phyloP scores from a whole-genome alignment of 1,140 invertebrate species.

The Hylaeus volcanicus region DNA sequence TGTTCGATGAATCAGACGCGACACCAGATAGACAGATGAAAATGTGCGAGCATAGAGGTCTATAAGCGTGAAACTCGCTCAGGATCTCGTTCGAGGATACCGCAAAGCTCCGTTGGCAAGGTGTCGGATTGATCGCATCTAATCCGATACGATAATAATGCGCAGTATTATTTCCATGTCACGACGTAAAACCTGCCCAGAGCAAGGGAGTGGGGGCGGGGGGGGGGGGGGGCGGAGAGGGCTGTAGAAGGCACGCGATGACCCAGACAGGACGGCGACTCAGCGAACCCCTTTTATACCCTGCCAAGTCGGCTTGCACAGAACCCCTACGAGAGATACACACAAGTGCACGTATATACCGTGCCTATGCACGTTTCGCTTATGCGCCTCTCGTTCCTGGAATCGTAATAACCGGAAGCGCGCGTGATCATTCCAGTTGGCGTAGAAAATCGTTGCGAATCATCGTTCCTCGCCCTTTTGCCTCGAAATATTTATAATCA shows the following conservation, averaged over 20 bases:
- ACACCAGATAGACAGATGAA: no score
- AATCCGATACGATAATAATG: slow-evolving; percentile 59
- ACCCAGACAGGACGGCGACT: slow-evolving; percentile 67
- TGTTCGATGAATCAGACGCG: no score
- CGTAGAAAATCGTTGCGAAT: slow-evolving; percentile 44
- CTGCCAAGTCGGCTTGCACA: slow-evolving; percentile 59
- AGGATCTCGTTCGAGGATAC: background rate
- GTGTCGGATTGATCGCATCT: slow-evolving; percentile 53
- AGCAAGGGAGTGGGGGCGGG: background rate
- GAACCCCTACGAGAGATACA: slow-evolving; percentile 44
- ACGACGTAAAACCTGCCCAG: slow-evolving; percentile 54
- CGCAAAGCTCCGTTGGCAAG: background rate
- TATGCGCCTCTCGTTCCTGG: slow-evolving; percentile 42
- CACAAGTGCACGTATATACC: slow-evolving; percentile 4
- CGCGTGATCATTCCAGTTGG: slow-evolving; percentile 18
- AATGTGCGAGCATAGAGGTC: no score
- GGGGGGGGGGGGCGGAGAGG: background rate
- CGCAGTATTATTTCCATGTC: slow-evolving; percentile 61
- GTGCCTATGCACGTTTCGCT: slow-evolving; percentile 25
- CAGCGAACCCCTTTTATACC: slow-evolving; percentile 51
- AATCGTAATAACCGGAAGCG: slow-evolving; percentile 49
- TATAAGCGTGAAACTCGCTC: no score
- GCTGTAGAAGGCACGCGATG: slow-evolving; percentile 64
- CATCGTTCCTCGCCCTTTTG: background rate
- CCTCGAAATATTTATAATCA: slow-evolving; percentile 25